Evolutionary conservation across 2,113 vertebrate species (phyloP).

Genomic region (Todiramphus chloris): DNA sequence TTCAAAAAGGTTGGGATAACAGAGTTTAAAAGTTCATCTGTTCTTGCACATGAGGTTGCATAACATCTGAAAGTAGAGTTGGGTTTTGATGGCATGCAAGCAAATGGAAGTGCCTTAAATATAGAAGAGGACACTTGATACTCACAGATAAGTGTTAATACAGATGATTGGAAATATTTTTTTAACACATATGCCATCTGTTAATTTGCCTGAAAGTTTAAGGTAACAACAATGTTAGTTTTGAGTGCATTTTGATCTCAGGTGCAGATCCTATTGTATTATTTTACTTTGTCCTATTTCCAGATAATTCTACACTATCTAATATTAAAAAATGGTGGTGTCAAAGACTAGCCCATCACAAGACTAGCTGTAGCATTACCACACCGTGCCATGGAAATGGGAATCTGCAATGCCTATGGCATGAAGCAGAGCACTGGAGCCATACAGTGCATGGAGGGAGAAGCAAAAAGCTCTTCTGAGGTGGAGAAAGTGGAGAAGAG

Average conservation of each 20-base stretch:
- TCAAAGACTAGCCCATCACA: background rate
- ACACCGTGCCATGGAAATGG: rapidly evolving
- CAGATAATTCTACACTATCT: background rate
- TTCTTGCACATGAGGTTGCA: background rate
- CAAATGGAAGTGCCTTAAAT: background rate
- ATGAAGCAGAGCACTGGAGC: background rate
- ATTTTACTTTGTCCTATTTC: background rate
- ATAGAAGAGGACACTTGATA: background rate
- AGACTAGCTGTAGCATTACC: background rate
- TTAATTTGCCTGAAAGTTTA: background rate
- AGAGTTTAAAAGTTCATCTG: background rate
- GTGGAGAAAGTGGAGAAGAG: background rate
- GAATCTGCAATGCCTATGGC: background rate
- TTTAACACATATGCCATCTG: background rate
- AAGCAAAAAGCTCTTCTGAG: background rate
- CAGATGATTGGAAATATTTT: background rate
- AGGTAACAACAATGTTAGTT: background rate
- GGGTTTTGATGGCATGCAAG: background rate
- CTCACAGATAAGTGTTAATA: background rate
- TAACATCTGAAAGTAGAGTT: background rate
- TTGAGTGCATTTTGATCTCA: background rate
- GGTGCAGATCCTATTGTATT: background rate
- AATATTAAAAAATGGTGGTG: background rate
- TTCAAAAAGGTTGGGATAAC: background rate
- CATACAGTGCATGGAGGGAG: background rate